Evolutionary conservation across 2,113 vertebrate genomes (phyloP).

Genomic region (Centropus unirufus): DNA sequence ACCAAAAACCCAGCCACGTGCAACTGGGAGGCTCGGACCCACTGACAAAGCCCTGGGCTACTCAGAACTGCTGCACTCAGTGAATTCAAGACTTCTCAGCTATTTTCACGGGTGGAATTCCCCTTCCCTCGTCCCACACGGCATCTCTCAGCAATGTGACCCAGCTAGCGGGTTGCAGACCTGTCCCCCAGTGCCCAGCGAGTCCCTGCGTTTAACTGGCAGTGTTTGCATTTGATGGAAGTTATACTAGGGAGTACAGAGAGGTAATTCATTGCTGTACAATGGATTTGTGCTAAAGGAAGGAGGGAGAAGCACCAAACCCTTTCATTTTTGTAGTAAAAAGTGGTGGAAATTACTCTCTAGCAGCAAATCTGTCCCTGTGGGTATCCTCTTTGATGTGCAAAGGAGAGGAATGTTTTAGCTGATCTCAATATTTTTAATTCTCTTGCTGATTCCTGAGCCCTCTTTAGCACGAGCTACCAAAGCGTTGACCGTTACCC

Average conservation of each 20-base stretch:
- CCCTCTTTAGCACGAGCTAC: conserved; percentile 25
- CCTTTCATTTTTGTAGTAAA: neutral
- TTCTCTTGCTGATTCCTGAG: conserved; percentile 49
- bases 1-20: neutral
- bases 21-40: neutral
- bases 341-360: conserved; percentile 24
- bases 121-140: neutral
- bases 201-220: neutral
- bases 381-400: conserved; percentile 58
- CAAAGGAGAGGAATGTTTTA: conserved; percentile 43
- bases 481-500: neutral
- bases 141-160: neutral
- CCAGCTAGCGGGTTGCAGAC: neutral
- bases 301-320: neutral
- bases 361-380: conserved; percentile 52
- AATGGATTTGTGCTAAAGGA: neutral
- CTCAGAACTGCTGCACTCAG: neutral
- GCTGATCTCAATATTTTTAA: conserved; percentile 63
- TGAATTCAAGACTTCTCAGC: neutral
- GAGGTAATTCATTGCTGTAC: neutral
- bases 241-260: neutral
- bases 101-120: neutral
- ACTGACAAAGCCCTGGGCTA: neutral
- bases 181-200: fast-evolving
- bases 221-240: neutral